Evolutionary conservation across 2,888 invertebrate species (phyloP), one percentile per base, ranked within the genome.

Genomic region (Peribatodes rhomboidaria): DNA sequence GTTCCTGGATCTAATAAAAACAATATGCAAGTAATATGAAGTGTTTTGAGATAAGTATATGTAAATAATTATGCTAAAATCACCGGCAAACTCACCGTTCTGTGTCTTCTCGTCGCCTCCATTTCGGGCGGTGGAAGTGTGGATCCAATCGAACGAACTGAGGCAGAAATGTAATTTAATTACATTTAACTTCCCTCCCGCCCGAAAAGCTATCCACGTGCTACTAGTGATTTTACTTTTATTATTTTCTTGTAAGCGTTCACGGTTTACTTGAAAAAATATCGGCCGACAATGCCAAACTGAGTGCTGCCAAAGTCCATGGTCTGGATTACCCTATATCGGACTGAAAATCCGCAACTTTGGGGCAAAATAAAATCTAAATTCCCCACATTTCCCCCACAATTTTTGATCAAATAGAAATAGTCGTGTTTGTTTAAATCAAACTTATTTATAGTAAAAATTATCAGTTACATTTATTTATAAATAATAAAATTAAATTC

Each of bases 71-170:
- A 7, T 13, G 7, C 0, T 11, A 42, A 20, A 42, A 42, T 18
- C 20, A 20, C 42, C 10, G 9, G 16, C 16, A 9, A 44, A 74
- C 82, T 84, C 79, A 92, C 92, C 76, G 79, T 71, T 76, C 87
- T 80, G 61, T 83, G 85, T 73, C 87, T 86, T 65, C 90, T 83
- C 54, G 77, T 74, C 53, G 84, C 77, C 71, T 90, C 90, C 90
- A 90, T 90, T 73, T 70, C 61, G 60, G 41, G 42, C 27, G 33
- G 62, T 20, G 10, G 20, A 52, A 50, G 2, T 31, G 33, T 14
- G 16, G 49, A 35, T 50, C 35, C 6, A 20, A 9, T 14, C n/a
- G n/a, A n/a, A n/a, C n/a, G 11, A 33, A 35, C 35, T 18, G 11
- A 9, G 13, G n/a, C 31, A 18, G 4, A 37, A 22, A 46, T 22